Base-by-base conservation (phyloP, 2,113 vertebrate genomes). In the Seriola dumerili region DNA sequence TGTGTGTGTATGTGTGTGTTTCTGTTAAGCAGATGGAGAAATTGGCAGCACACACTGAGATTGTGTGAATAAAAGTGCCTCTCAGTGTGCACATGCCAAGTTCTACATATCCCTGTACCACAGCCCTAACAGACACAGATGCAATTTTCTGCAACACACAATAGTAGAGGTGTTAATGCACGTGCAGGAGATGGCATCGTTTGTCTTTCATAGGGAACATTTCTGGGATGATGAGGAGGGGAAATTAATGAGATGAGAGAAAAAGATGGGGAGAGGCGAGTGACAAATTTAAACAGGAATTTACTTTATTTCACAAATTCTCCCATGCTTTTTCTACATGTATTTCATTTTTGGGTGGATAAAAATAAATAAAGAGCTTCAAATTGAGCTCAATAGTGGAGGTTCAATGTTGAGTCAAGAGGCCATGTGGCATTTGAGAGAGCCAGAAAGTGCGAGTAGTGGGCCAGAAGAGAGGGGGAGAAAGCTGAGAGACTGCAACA, bases 401-500 rank as follows among this genome's bases (percentile, higher is more conserved):
- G 64, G 52, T 67, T 48, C 3, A 78, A 83, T 64, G 66, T 72
- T 40, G 40, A 76, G 29, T 73, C 55, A 58, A 40, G 29, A 63
- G 50, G 40, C 32, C 16, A 38, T 44, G 40, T 62, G 68, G 16
- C 66, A 73, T 70, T 83, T 32, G 21, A 64, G 34, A 40, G 40
- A 76, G 52, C 25, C 55, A 52, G 61, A 75, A 57, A 80, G 42
- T 0, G 29, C 1, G 0, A 40, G 34, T 80, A 80, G 72, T 64
- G 29, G 65, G 69, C 63, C 67, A 77, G 62, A 74, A 58, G 72
- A 38, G 72, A 75, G 29, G 23, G 46, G 74, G 81, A 61, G 79
- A 86, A 85, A 83, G 78, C 82, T 89, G 85, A 87, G 72, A 73
- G 42, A 78, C 81, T 61, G 84, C 83, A 92, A 92, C 84, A 73